Evolutionary conservation across 1,140 invertebrate genomes (phyloP).

Genomic region (Pissodes strobi): DNA sequence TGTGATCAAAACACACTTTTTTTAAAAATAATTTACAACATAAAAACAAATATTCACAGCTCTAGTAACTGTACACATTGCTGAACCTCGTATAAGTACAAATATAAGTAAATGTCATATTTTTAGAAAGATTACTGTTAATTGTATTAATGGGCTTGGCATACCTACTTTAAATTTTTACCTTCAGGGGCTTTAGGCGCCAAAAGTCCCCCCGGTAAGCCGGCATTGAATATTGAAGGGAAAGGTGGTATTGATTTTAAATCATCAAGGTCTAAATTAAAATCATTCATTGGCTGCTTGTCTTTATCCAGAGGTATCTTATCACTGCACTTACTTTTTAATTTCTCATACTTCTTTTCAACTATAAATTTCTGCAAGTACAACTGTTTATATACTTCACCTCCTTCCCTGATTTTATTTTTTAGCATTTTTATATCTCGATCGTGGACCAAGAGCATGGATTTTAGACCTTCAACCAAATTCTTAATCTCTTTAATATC

Average conservation of each 20-base stretch:
- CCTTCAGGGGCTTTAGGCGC: too few species aligned
- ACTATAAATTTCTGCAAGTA: background rate
- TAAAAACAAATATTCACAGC: too few species aligned
- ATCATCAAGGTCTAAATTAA: background rate
- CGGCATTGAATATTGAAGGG: background rate
- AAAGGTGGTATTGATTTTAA: slow-evolving; percentile 1
- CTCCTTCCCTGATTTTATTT: background rate
- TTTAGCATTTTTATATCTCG: background rate
- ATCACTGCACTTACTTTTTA: background rate
- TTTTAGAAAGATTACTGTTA: too few species aligned
- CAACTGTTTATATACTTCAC: background rate
- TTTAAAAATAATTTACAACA: too few species aligned
- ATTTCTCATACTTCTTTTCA: slow-evolving; percentile 3
- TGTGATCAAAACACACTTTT: too few species aligned
- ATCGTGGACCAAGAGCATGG: background rate
- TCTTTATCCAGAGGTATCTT: background rate
- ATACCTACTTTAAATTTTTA: too few species aligned
- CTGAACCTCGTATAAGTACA: too few species aligned
- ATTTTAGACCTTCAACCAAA: background rate
- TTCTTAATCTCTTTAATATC: background rate
- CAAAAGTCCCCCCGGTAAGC: too few species aligned
- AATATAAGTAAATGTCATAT: too few species aligned
- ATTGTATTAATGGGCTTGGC: too few species aligned
- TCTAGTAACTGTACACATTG: too few species aligned
- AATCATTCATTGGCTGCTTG: background rate